A percentile compares a stretch with the other conserved stretches of the same genome.
These are phyloP conservation scores for Apotomis turbidana DNA, from an alignment of 2,888 invertebrate genomes.

Conservation along the genomic window DNA sequence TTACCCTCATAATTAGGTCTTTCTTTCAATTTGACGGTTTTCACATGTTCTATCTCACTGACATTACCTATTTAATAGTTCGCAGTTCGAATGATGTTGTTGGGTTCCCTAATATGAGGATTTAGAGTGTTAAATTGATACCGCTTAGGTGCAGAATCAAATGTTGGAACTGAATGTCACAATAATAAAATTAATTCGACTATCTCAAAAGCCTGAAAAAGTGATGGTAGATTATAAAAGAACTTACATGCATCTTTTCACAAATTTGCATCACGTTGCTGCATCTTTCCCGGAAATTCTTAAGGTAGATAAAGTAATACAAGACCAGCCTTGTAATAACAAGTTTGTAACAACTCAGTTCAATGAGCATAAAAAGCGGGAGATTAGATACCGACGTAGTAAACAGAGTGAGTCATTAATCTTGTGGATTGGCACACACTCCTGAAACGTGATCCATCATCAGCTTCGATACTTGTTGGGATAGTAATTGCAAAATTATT, in stretches of 20 bases:
- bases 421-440: conserved; percentile 19
- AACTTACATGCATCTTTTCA: neutral
- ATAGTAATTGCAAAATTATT: conserved; percentile 8
- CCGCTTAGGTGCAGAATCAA: too few species aligned
- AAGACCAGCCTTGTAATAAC: conserved; percentile 12
- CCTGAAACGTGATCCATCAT: conserved; percentile 25
- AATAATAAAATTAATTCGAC: too few species aligned
- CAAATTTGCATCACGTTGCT: neutral
- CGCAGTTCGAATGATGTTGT: too few species aligned
- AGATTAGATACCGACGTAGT: conserved; percentile 27
- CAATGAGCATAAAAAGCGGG: conserved; percentile 26
- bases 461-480: conserved; percentile 8
- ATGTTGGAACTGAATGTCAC: too few species aligned
- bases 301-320: conserved; percentile 4
- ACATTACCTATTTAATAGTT: too few species aligned
- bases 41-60: too few species aligned
- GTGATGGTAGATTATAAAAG: too few species aligned
- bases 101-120: too few species aligned
- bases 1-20: too few species aligned
- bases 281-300: neutral
- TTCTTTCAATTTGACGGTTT: too few species aligned
- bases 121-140: too few species aligned
- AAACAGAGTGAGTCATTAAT: conserved; percentile 28
- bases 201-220: too few species aligned
- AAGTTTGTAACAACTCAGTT: neutral